Evolutionary conservation across 2,797 vertebrate species (phyloP).

Genomic region (Spea hammondii): DNA sequence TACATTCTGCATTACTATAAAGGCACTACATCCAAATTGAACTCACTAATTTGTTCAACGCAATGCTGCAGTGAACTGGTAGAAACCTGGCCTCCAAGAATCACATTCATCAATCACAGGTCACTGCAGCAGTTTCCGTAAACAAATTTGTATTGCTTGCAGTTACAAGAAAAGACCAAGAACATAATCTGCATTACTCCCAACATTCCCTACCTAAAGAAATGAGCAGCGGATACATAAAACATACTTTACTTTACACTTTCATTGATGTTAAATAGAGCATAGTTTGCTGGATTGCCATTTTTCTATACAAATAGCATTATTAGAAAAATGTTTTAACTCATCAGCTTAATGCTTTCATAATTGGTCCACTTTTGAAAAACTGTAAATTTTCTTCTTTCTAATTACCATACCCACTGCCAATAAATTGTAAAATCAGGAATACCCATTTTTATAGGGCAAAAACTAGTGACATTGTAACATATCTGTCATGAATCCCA

Average conservation of each 20-base stretch:
- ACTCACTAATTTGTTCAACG: neutral
- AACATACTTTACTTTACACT: neutral
- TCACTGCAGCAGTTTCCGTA: constrained; percentile 3
- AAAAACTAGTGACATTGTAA: too few species aligned
- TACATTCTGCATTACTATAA: neutral
- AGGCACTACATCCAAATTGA: neutral
- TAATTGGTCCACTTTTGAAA: too few species aligned
- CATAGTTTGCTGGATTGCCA: too few species aligned
- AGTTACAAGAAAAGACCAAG: neutral
- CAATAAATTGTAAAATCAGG: too few species aligned
- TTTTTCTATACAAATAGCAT: too few species aligned
- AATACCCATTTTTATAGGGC: too few species aligned
- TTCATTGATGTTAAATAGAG: too few species aligned
- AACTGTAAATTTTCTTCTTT: too few species aligned
- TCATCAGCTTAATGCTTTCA: too few species aligned
- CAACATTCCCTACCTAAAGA: neutral
- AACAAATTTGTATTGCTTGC: constrained; percentile 7
- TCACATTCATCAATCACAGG: constrained; percentile 1
- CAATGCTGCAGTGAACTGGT: neutral
- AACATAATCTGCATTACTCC: neutral
- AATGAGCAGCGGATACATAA: neutral
- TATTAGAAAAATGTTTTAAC: too few species aligned
- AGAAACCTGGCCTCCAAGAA: constrained; percentile 4
- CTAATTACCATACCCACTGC: too few species aligned
- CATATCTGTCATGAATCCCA: too few species aligned